Conservation (phyloP, 2,113 vertebrate genomes). For the Entelurus aequoreus region DNA sequence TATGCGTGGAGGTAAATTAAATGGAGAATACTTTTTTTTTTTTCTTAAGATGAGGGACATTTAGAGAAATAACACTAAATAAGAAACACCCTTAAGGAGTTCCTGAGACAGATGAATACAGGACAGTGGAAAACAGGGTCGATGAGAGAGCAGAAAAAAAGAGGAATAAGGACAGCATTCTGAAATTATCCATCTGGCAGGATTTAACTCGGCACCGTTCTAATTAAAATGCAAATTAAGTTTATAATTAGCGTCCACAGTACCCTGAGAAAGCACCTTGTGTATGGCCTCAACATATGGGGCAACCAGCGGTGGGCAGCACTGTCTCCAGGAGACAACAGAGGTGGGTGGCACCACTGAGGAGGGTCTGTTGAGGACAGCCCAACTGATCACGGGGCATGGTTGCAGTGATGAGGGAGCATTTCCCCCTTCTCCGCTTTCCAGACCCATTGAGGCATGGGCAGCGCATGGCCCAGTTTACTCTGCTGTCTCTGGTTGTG, state of each 20-base stretch:
- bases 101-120: conserved; percentile 76
- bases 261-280: conserved; percentile 97
- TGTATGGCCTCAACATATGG: conserved; percentile 94
- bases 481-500: conserved; percentile 80
- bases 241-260: conserved; percentile 99
- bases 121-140: conserved; percentile 70
- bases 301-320: conserved; percentile 75
- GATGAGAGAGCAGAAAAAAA: conserved; percentile 42
- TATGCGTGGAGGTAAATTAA: conserved; percentile 24
- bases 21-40: conserved; percentile 1
- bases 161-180: conserved; percentile 74
- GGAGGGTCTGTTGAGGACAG: conserved; percentile 45
- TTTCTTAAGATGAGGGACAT: not conserved
- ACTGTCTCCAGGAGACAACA: conserved; percentile 56
- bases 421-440: conserved; percentile 44
- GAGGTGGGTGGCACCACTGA: conserved; percentile 52
- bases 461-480: conserved; percentile 62
- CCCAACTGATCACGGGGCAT: conserved; percentile 37
- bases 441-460: conserved; percentile 59
- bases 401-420: conserved; percentile 33
- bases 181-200: conserved; percentile 99
- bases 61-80: not conserved
- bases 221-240: conserved; percentile 99
- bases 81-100: conserved; percentile 49
- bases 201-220: conserved; percentile 99